Evolutionary conservation across 2,113 vertebrate genomes (phyloP), one percentile per base, ranked within the genome.

Genomic region (Vulpes vulpes): DNA sequence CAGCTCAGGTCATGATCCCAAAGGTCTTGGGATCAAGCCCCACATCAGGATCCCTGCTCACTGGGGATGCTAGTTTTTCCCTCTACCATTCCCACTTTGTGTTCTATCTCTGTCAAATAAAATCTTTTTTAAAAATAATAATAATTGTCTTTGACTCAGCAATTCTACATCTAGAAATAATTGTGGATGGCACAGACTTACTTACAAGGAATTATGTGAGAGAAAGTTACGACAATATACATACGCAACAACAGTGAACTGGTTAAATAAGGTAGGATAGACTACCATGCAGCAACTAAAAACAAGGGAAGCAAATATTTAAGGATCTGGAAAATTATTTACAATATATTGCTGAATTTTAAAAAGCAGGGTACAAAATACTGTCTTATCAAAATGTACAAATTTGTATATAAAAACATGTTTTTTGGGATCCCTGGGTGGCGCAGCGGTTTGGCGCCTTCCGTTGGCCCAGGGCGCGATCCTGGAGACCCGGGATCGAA

Each of bases 381-480:
- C 9, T 89, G 9, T 83, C 76, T 69, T 69, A 8, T 57, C 55
- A 97, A 96, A 90, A 81, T n/a, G 22, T 79, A 89, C n/a, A 96
- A 91, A 59, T 84, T 1, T 32, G 14, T 64, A 91, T 32, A 62
- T n/a, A 55, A 11, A 89, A 79, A 62, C 30, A 83, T n/a, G 15
- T 4, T 78, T 76, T 86, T 93, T 35, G 35, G 35, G 35, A 35
- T 35, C 35, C 35, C 35, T 35, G 35, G 35, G 35, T 35, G 35
- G 35, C 35, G 2, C 35, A 35, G 35, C 35, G 2, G 35, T 35
- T 35, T 35, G 35, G 35, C 35, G 35, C 35, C 35, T 35, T 35
- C 35, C 35, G 35, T 35, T 35, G 35, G 35, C 35, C 35, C 35
- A 35, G 35, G 35, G 35, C 35, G 35, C 35, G 35, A 35, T 35